Evolutionary conservation across 2,797 vertebrate species (phyloP).

Genomic region (Poeciliopsis paucimaculata): DNA sequence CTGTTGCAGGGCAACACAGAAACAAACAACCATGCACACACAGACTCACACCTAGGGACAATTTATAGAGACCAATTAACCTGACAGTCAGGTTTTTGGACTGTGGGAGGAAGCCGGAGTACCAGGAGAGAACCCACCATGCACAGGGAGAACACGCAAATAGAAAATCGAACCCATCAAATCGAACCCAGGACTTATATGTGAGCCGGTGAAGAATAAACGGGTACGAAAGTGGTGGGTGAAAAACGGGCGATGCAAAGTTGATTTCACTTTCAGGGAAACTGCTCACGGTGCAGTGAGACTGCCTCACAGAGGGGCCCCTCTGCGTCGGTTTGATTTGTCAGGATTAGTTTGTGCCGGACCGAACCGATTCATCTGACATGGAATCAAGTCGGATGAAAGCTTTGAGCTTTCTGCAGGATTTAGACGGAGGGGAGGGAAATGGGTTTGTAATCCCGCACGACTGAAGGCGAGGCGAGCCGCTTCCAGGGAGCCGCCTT

Average conservation of each 20-base stretch:
- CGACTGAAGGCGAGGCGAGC: conserved; percentile 35
- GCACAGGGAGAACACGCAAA: too few relatives aligned
- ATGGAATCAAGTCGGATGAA: conserved; percentile 77
- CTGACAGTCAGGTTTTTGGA: too few relatives aligned
- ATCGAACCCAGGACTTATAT: too few relatives aligned
- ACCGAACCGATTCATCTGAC: conserved; percentile 78
- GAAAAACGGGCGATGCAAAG: conserved; percentile 40
- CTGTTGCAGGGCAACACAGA: too few relatives aligned
- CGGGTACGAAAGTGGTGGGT: conserved; percentile 16
- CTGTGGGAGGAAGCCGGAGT: too few relatives aligned
- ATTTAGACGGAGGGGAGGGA: conserved; percentile 64
- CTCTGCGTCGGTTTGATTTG: conserved; percentile 62
- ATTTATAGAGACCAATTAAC: too few relatives aligned
- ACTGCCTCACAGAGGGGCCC: conserved; percentile 14
- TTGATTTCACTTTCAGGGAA: conserved; percentile 44
- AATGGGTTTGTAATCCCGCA: conserved; percentile 71
- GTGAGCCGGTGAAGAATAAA: not conserved
- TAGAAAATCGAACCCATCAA: too few relatives aligned
- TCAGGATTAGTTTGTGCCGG: conserved; percentile 72
- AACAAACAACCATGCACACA: too few relatives aligned
- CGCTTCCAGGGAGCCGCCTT: conserved; percentile 35
- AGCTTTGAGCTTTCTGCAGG: conserved; percentile 71
- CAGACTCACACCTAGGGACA: too few relatives aligned
- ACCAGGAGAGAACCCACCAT: too few relatives aligned
- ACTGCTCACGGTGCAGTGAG: conserved; percentile 32